These are phyloP conservation scores for Globodera rostochiensis DNA, from an alignment of 1,140 invertebrate genomes.

Conservation along the genomic window DNA sequence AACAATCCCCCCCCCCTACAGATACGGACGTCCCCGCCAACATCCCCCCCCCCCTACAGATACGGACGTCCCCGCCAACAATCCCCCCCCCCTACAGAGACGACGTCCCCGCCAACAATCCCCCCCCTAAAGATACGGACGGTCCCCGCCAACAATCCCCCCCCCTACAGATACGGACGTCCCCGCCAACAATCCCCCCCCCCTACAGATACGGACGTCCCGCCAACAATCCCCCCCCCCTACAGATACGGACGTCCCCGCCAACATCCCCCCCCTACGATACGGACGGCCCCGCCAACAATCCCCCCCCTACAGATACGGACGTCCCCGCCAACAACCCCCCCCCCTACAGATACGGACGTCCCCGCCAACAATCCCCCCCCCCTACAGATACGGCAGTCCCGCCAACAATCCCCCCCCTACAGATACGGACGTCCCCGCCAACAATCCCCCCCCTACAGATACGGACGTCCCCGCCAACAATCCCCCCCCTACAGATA, in stretches of 20 bases:
- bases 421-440: no score
- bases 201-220: conserved; percentile 1
- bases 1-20: neutral
- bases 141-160: conserved; percentile 5
- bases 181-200: conserved; percentile 1
- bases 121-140: neutral
- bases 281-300: no score
- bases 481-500: conserved; percentile 9
- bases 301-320: neutral
- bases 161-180: conserved; percentile 1
- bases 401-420: conserved; percentile 1
- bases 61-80: conserved; percentile 3
- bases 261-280: neutral
- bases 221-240: neutral
- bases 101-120: conserved; percentile 1
- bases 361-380: conserved; percentile 6
- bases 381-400: neutral
- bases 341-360: neutral
- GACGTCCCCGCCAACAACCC: neutral
- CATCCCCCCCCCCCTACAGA: neutral
- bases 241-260: conserved; percentile 7
- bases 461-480: conserved; percentile 3
- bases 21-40: conserved; percentile 3
- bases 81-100: neutral
- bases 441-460: neutral